Evolutionary conservation across 2,888 invertebrate species (phyloP), one percentile per base, ranked within the genome.

Genomic region (Bhutanitis thaidina): DNA sequence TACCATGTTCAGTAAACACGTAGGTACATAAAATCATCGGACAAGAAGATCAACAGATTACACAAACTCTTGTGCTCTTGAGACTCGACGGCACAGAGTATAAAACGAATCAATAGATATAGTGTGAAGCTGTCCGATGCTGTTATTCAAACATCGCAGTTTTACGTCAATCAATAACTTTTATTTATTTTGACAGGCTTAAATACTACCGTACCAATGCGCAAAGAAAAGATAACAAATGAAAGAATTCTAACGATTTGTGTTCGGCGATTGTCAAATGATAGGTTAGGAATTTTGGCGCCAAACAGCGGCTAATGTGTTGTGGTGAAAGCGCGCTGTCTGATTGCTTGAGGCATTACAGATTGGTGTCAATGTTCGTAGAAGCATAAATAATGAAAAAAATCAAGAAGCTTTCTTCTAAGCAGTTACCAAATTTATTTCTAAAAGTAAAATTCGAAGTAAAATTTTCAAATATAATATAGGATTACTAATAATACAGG

Each of bases 281-380:
- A 68, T 61, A 71, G 67, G 69, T 70, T 71, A 74, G 71, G 81
- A 81, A 79, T 84, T 84, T 84, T 81, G 83, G 84, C 85, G 85
- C 85, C 86, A 75, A 74, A 69, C 55, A 57, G 56, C 58, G 54
- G 49, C 54, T 65, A 66, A 66, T 67, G 59, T 60, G 60, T 55
- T 43, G 25, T 20, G 59, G 82, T 72, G 85, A 86, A 85, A 86
- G 86, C 69, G 67, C 66, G 69, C 59, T 59, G 70, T 67, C 67
- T 70, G 56, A 57, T 57, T 41, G 70, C 81, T 72, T 55, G 62
- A 52, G 76, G 81, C 80, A 60, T 59, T 68, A 65, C 55, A 55
- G 57, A 74, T 75, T 64, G 65, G 70, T 77, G 77, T 73, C 74
- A 71, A 64, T 71, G 71, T 58, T 61, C 64, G 60, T 57, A 52